Conservation (phyloP, 2,888 invertebrate species). For the Ophonus ardosiacus region DNA sequence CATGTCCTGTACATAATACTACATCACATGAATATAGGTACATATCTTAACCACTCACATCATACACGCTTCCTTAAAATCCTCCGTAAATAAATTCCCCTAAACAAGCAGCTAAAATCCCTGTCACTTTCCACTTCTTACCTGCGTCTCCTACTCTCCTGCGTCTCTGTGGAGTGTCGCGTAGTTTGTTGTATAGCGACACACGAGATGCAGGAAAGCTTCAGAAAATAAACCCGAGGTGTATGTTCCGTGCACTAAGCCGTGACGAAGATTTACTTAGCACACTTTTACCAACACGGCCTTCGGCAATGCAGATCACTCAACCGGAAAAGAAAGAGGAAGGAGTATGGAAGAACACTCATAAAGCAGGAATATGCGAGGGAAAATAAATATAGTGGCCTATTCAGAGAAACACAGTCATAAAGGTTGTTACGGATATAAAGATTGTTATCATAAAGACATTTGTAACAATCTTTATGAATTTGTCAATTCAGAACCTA, state of each 20-base stretch:
- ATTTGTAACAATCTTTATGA: too few relatives aligned
- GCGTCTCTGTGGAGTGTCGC: neutral
- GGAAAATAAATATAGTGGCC: too few relatives aligned
- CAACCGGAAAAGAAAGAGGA: neutral
- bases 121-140: constrained; percentile 45
- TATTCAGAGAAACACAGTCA: too few relatives aligned
- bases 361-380: neutral
- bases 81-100: constrained; percentile 46
- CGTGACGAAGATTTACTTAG: constrained; percentile 45
- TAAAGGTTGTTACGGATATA: too few relatives aligned
- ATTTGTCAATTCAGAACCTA: too few relatives aligned
- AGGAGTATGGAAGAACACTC: neutral
- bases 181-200: neutral
- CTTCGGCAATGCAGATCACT: neutral
- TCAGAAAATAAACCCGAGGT: constrained; percentile 28
- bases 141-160: neutral
- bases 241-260: constrained; percentile 29
- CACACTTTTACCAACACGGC: constrained; percentile 8
- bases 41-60: constrained; percentile 20
- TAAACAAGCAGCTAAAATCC: constrained; percentile 49
- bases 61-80: constrained; percentile 40
- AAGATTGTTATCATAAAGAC: too few relatives aligned
- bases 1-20: constrained; percentile 19
- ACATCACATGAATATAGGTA: neutral
- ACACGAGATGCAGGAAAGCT: constrained; percentile 18